Percentiles rank a stretch among this genome's conserved stretches.
Evolutionary conservation across 2,888 invertebrate genomes (phyloP).

Genomic region (Bombylius major): DNA sequence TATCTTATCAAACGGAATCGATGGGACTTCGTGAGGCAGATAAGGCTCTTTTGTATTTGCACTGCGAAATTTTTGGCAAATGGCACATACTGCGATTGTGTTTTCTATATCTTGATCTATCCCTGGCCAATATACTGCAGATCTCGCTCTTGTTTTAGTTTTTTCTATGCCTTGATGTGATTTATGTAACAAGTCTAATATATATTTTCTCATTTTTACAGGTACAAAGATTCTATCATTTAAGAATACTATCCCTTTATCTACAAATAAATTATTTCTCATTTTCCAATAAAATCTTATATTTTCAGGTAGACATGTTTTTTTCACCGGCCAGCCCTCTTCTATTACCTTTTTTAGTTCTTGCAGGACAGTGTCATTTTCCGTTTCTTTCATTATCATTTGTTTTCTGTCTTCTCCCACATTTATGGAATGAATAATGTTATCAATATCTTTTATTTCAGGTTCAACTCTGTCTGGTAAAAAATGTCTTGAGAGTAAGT

Average conservation of each 20-base stretch:
- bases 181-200: not conserved
- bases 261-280: conserved; percentile 16
- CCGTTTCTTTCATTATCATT: no score
- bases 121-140: conserved; percentile 1
- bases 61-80: conserved; percentile 2
- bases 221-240: conserved; percentile 16
- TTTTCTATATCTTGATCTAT: conserved; percentile 3
- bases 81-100: not conserved
- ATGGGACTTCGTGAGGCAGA: not conserved
- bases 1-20: conserved; percentile 2
- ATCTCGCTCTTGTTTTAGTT: conserved; percentile 1
- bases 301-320: conserved; percentile 6
- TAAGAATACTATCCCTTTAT: conserved; percentile 16
- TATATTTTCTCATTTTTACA: not conserved
- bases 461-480: not conserved
- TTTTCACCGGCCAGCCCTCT: conserved; percentile 13
- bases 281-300: conserved; percentile 17
- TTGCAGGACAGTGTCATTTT: not conserved
- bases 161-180: conserved; percentile 3
- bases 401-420: conserved; percentile 11
- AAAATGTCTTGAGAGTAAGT: conserved; percentile 9
- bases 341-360: conserved; percentile 5
- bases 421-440: conserved; percentile 13
- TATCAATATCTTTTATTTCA: conserved; percentile 11
- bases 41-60: not conserved